These are phyloP conservation scores for Xenopus borealis DNA, from an alignment of 2,113 vertebrate species.

Conservation along the genomic window DNA sequence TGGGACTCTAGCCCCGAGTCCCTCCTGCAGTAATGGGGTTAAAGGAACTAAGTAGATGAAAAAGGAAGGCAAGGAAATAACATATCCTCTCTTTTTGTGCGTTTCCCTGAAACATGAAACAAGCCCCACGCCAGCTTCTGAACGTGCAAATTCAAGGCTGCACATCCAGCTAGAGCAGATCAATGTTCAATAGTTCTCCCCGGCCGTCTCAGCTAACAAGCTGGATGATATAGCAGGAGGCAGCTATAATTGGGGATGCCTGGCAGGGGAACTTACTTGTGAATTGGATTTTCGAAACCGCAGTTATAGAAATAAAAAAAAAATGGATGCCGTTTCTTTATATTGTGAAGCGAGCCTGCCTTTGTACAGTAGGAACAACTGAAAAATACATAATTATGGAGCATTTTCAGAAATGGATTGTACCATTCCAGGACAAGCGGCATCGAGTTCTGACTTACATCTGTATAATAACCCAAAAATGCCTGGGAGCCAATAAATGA, in stretches of 20 bases:
- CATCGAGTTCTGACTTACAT: too few species aligned
- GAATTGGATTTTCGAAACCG: constrained; percentile 30
- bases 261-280: constrained; percentile 19
- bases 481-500: too few species aligned
- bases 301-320: not conserved
- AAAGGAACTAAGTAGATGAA: not conserved
- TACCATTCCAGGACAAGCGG: not conserved
- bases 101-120: constrained; percentile 28
- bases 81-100: constrained; percentile 7
- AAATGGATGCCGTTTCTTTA: constrained; percentile 8
- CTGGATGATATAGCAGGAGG: constrained; percentile 40
- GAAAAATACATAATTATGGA: not conserved
- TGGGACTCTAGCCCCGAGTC: not conserved
- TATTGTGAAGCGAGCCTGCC: not conserved
- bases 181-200: constrained; percentile 40
- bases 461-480: too few species aligned
- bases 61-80: not conserved
- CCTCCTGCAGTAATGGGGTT: not conserved
- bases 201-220: constrained; percentile 40
- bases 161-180: constrained; percentile 25
- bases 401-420: not conserved
- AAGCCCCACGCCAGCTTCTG: constrained; percentile 10
- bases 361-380: not conserved
- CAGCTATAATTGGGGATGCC: constrained; percentile 42
- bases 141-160: constrained; percentile 30